Conservation (phyloP, 64 coral and sea anemone species). For the Montipora capricornis region DNA sequence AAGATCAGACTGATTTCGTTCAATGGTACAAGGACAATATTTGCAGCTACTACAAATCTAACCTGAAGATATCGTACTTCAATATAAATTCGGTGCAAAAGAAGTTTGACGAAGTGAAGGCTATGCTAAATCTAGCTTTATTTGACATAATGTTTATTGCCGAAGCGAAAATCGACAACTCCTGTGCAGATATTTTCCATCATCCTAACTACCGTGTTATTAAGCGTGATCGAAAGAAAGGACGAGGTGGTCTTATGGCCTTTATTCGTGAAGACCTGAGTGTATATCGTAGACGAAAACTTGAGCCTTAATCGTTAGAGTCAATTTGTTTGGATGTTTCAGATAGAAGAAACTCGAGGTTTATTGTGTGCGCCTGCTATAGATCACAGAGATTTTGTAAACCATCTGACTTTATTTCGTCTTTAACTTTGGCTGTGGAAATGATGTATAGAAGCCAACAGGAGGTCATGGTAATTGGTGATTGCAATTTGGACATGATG, state of each 20-base stretch:
- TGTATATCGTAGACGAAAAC: conserved; percentile 26
- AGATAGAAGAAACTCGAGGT: background rate
- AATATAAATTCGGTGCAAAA: conserved; percentile 18
- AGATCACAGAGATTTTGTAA: conserved; percentile 23
- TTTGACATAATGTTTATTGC: no score
- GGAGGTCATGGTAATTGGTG: background rate
- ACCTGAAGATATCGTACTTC: conserved; percentile 9
- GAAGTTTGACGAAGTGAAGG: background rate
- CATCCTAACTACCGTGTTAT: conserved; percentile 44
- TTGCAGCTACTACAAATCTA: conserved; percentile 13
- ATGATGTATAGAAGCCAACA: conserved; percentile 1
- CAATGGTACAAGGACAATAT: conserved; percentile 23
- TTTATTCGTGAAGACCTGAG: conserved; percentile 30
- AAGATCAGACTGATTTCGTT: background rate
- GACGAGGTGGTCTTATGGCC: conserved; percentile 55
- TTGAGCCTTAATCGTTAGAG: conserved; percentile 44
- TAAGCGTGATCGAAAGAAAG: conserved; percentile 53
- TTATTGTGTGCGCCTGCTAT: conserved; percentile 40
- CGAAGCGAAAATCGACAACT: no score
- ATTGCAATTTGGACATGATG: background rate
- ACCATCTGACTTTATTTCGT: conserved; percentile 16
- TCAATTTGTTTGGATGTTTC: conserved; percentile 39
- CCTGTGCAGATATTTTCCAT: conserved; percentile 1
- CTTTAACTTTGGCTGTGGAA: background rate
- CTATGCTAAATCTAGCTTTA: background rate